These are phyloP conservation scores for Odontocolon sp. DNA, from an alignment of 2,888 invertebrate species.

Conservation along the genomic window DNA sequence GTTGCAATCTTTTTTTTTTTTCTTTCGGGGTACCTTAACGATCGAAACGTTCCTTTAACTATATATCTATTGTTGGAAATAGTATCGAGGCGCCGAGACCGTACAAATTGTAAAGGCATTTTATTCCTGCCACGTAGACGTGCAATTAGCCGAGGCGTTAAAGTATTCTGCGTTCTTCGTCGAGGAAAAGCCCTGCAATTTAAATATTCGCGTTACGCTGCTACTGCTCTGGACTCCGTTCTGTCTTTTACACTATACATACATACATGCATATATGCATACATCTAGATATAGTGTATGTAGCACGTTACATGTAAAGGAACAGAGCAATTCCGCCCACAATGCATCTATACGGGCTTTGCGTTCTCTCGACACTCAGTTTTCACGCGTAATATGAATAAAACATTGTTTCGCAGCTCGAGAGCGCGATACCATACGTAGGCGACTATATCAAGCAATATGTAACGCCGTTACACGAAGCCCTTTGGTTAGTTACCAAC, in stretches of 20 bases:
- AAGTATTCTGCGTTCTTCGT: slow-evolving; percentile 73
- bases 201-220: slow-evolving; percentile 71
- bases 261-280: slow-evolving; percentile 12
- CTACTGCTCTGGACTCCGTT: slow-evolving; percentile 37
- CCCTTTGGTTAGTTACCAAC: slow-evolving; percentile 37
- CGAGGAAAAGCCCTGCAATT: slow-evolving; percentile 73
- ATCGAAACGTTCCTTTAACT: no score
- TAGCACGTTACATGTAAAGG: background rate
- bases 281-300: background rate
- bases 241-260: slow-evolving; percentile 1
- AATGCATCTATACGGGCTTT: slow-evolving; percentile 34
- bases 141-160: slow-evolving; percentile 75
- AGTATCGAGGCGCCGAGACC: slow-evolving; percentile 13
- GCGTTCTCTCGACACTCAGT: slow-evolving; percentile 60
- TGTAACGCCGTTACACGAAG: slow-evolving; percentile 35
- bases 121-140: slow-evolving; percentile 65
- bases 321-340: slow-evolving; percentile 42
- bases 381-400: slow-evolving; percentile 75
- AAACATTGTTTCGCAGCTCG: slow-evolving; percentile 70
- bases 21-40: slow-evolving; percentile 45
- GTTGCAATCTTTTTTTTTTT: slow-evolving; percentile 24
- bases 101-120: slow-evolving; percentile 53
- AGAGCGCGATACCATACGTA: slow-evolving; percentile 55
- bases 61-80: slow-evolving; percentile 40
- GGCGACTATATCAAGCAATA: slow-evolving; percentile 19